Evolutionary conservation across 2,113 vertebrate species (phyloP), one percentile per base, ranked within the genome.

Genomic region (Burhinus oedicnemus): DNA sequence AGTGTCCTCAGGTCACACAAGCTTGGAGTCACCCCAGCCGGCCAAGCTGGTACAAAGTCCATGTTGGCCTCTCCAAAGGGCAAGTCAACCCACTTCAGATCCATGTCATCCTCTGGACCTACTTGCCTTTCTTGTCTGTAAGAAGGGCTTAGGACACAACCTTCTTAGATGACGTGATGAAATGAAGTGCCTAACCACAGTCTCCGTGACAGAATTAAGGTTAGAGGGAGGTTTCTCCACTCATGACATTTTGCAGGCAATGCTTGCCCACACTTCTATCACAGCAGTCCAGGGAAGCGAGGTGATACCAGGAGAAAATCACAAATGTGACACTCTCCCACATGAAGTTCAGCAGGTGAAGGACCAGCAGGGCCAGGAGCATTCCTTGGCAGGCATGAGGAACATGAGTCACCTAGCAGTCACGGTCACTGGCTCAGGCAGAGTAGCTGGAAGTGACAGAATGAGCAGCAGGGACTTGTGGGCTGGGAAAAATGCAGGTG

Each of bases 11-110:
- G 57, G 38, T 65, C 15, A 52, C 5, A 25, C 0, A 7, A 81
- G 51, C n/a, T 49, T 4, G 0, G 2, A 51, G n/a, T 34, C 38
- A 72, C 34, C 8, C 29, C 44, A 45, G 69, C 4, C 5, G 2
- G 34, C 78, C 85, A 40, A 62, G 47, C 27, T 12, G 74, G 17
- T 38, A 19, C 16, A 15, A 60, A 84, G 25, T 32, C 72, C 60
- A 17, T 1, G 1, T 4, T 27, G 18, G 54, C 15, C 30, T 62
- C 69, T 57, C 45, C 60, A 36, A 27, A 75, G 25, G 34, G 8
- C 44, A 61, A 54, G 26, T 61, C 69, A 82, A 22, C 21, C 49
- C 58, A 60, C 19, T 51, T 45, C n/a, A 82, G 32, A 9, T 5
- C 44, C 51, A 74, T 5, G 7, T 36, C 72, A 70, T 34, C 40